Evolutionary conservation across 2,113 vertebrate genomes (phyloP), one percentile per base, ranked within the genome.

Genomic region (Phylloscopus trochiloides): DNA sequence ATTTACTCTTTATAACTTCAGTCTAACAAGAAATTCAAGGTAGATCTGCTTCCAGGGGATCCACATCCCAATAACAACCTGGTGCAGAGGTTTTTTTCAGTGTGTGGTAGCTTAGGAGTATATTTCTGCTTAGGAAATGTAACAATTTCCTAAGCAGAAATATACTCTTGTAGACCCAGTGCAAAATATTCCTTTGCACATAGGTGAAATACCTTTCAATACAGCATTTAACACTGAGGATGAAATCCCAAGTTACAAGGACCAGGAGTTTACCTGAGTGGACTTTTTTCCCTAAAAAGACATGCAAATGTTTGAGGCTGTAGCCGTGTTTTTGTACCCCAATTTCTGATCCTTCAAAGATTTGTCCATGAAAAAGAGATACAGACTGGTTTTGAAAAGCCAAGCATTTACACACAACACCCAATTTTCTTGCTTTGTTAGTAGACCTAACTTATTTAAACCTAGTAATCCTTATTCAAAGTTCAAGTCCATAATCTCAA

Each of bases 181-280:
- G 8, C 47, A 54, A 36, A 73, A 34, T 15, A 16, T n/a, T 74
- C 32, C 40, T 43, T 47, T 38, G 17, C 45, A 21, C 14, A 2
- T 4, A 24, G 45, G 17, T 54, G 17, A 26, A 17, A 8, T 19
- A 14, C 12, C 26, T 11, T 3, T 51, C 40, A 32, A 12, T 10
- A 13, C 9, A 8, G 45, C 1, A 3, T 14, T 10, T 24, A 7
- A 40, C 3, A 26, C 24, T 2, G 17, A 24, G 17, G 5, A 8
- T 7, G 21, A 83, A 80, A 52, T 50, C n/a, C 26, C 11, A 11
- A n/a, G 16, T 34, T 65, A 21, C n/a, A 6, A 26, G 34, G 36
- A 10, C 7, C 32, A 38, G 13, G 25, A 59, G 7, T 51, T 63
- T 21, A 22, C 21, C 43, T 21, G 17, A 19, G 6, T 7, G 22